Evolutionary conservation across 1,140 invertebrate species (phyloP), one percentile per base, ranked within the genome.

Genomic region (Saccostrea echinata): DNA sequence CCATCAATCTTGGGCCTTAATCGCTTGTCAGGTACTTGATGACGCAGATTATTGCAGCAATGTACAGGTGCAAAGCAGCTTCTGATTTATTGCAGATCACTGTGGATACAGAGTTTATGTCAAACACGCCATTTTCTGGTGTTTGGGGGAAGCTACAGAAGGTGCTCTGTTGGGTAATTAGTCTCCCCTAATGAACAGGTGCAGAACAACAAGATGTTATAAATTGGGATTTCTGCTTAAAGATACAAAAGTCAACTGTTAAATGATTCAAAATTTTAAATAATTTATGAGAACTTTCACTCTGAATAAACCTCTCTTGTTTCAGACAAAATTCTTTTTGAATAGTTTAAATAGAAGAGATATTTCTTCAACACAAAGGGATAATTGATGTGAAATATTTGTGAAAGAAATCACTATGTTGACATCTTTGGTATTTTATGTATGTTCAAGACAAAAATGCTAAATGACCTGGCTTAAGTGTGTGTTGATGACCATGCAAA

Each of bases 211-310:
- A 76, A 76, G 68, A 76, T 76, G 30, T 76, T 76, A 76, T 76
- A 30, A 33, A 76, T 76, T 27, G 68, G 68, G 27, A 21, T 76
- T 76, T 76, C 27, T 76, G 68, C 11, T 24, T 13, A 76, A 76
- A 76, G 27, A 76, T 76, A 76, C 68, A 76, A 76, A 76, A 76
- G 68, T 76, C 68, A 76, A 76, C 68, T 76, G 68, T 76, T 76
- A 76, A 76, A 18, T 30, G 68, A 76, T 76, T 76, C 13, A 30
- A 76, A 76, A 76, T 76, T 76, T 76, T 76, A 13, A 76, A 76
- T 30, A 76, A 76, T 76, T 27, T 76, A 76, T 30, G 68, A 33
- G 68, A 76, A 76, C 68, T 76, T 76, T 76, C 27, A 27, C 68
- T 33, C 30, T 76, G 18, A 4, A 61, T 76, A 13, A 30, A 30